Conservation (phyloP, 1,140 invertebrate genomes). For the Sarcophaga peregrina region DNA sequence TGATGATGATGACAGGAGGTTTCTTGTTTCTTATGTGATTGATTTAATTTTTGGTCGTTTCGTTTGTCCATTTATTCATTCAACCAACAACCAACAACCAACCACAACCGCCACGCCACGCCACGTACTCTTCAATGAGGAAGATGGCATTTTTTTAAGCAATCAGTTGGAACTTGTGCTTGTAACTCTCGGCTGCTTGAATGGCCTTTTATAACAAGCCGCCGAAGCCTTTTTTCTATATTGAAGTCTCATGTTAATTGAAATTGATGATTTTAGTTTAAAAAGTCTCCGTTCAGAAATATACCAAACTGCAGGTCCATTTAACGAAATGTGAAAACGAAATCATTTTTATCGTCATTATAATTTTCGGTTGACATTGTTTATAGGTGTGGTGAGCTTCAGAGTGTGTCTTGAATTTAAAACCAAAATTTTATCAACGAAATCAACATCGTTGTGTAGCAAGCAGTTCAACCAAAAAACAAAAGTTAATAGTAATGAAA, state of each 20-base stretch:
- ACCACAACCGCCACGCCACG: too few relatives aligned
- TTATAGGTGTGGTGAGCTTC: conserved; percentile 33
- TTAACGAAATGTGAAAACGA: neutral
- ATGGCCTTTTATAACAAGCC: conserved; percentile 31
- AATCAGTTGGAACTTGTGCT: conserved; percentile 15
- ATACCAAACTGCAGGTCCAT: neutral
- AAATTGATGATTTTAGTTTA: conserved; percentile 36
- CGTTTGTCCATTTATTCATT: neutral
- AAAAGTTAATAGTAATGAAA: neutral
- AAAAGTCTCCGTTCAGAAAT: neutral
- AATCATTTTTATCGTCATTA: conserved; percentile 40
- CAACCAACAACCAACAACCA: neutral
- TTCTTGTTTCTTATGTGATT: conserved; percentile 30
- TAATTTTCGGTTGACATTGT: conserved; percentile 39
- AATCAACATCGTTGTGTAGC: neutral
- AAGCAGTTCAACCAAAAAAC: neutral
- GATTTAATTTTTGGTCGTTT: conserved; percentile 41
- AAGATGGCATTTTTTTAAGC: conserved; percentile 22
- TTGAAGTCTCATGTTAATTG: conserved; percentile 41
- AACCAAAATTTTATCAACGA: neutral
- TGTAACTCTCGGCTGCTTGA: neutral
- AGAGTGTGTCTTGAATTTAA: conserved; percentile 33
- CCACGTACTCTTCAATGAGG: neutral
- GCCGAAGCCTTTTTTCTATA: conserved; percentile 17
- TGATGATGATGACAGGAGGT: conserved; percentile 35